Evolutionary conservation across 1,140 invertebrate genomes (phyloP).

Genomic region (Bacillus rossius): DNA sequence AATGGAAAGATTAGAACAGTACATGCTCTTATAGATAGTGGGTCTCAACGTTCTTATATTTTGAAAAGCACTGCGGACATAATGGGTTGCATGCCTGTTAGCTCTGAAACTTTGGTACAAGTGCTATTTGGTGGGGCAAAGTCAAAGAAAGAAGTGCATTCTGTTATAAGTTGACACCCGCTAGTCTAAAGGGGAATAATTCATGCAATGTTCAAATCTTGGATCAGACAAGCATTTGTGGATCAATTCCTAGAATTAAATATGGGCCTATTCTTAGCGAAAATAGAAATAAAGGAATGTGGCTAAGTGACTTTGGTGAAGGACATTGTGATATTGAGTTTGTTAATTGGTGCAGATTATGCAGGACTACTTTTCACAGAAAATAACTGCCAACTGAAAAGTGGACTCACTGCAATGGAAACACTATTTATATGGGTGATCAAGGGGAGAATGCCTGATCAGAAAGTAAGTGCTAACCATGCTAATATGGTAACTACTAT

Average conservation of each 20-base stretch:
- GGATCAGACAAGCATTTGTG: constrained; percentile 7
- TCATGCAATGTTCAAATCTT: constrained; percentile 2
- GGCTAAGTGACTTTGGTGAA: constrained; percentile 15
- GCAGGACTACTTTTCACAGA: constrained; percentile 33
- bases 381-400: constrained; percentile 18
- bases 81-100: not conserved
- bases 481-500: constrained; percentile 20
- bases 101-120: not conserved
- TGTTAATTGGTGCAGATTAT: constrained; percentile 34
- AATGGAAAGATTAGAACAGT: not conserved
- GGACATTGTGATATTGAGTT: constrained; percentile 15
- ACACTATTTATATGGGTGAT: constrained; percentile 36
- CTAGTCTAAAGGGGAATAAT: not conserved
- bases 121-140: constrained; percentile 1
- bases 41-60: constrained; percentile 15
- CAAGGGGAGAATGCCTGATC: constrained; percentile 25
- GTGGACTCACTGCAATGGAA: constrained; percentile 33
- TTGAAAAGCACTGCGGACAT: not conserved
- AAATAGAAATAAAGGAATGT: constrained; percentile 14
- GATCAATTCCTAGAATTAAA: not conserved
- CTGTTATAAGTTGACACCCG: not conserved
- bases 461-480: constrained; percentile 24
- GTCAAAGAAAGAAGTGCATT: constrained; percentile 5
- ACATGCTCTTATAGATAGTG: constrained; percentile 13
- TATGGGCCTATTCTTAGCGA: constrained; percentile 3